These are phyloP conservation scores for Euthynnus affinis DNA, from an alignment of 2,797 vertebrate genomes.

Conservation along the genomic window DNA sequence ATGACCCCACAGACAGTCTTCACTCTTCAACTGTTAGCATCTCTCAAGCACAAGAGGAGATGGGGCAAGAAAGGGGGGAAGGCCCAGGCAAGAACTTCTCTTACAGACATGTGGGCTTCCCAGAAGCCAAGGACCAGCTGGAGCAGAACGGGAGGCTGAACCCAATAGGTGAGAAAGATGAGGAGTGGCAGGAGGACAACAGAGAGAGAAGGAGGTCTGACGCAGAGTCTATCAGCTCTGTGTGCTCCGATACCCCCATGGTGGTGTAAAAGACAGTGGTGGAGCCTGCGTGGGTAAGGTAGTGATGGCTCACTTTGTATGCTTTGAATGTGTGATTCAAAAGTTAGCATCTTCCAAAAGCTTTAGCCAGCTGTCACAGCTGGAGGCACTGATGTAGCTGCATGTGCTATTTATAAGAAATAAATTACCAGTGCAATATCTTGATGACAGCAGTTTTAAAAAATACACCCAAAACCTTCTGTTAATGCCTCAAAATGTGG, in stretches of 20 bases:
- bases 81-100: constrained; percentile 78
- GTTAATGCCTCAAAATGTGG: not conserved
- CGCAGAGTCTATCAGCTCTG: constrained; percentile 92
- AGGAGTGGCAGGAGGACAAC: constrained; percentile 74
- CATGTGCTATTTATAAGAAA: constrained; percentile 17
- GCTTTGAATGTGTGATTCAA: constrained; percentile 37
- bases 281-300: constrained; percentile 3
- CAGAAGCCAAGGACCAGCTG: constrained; percentile 85
- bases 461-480: not conserved
- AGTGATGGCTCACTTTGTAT: not conserved
- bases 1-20: constrained; percentile 88
- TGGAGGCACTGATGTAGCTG: not conserved
- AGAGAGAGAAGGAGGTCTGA: constrained; percentile 90
- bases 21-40: constrained; percentile 93
- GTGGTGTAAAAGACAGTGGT: constrained; percentile 85
- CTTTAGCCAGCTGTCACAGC: constrained; percentile 12
- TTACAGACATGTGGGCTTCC: constrained; percentile 84
- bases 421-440: not conserved
- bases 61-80: constrained; percentile 32
- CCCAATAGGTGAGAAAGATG: constrained; percentile 85
- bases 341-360: constrained; percentile 38
- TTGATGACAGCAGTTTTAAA: not conserved
- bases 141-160: constrained; percentile 95
- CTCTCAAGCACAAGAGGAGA: constrained; percentile 86
- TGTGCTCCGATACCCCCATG: constrained; percentile 95